These are phyloP conservation scores for Muscina levida DNA, from an alignment of 2,888 invertebrate species.

Conservation along the genomic window DNA sequence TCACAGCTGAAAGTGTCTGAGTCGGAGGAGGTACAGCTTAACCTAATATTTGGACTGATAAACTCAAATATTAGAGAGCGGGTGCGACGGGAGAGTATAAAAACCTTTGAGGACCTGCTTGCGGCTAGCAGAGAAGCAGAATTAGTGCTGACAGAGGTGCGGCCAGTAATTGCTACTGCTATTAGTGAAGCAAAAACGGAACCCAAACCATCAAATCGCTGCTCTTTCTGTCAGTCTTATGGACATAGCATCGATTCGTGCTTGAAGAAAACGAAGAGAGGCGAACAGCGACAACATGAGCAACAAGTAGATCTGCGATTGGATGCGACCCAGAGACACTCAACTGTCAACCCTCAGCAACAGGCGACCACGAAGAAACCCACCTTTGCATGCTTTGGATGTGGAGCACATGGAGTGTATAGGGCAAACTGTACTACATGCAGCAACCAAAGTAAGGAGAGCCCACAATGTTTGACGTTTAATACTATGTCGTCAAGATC, in stretches of 20 bases:
- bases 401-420: conserved; percentile 19
- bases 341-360: background rate
- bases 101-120: conserved; percentile 42
- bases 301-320: too few relatives aligned
- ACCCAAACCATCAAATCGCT: background rate
- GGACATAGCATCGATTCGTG: conserved; percentile 41
- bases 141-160: conserved; percentile 34
- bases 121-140: conserved; percentile 49
- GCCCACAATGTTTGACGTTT: conserved; percentile 40
- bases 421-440: conserved; percentile 1
- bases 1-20: conserved; percentile 37
- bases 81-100: conserved; percentile 30
- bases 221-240: conserved; percentile 18
- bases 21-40: conserved; percentile 38
- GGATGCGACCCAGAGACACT: too few relatives aligned
- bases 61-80: conserved; percentile 40
- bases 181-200: background rate
- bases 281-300: background rate
- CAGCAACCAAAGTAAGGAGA: conserved; percentile 10
- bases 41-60: conserved; percentile 40
- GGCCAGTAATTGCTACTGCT: background rate
- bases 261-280: conserved; percentile 16
- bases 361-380: background rate
- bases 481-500: background rate
- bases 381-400: conserved; percentile 2